A percentile compares a stretch with the other conserved stretches of the same genome.
These are phyloP conservation scores for Halotydeus destructor DNA, from an alignment of 1,140 invertebrate genomes.

Conservation along the genomic window DNA sequence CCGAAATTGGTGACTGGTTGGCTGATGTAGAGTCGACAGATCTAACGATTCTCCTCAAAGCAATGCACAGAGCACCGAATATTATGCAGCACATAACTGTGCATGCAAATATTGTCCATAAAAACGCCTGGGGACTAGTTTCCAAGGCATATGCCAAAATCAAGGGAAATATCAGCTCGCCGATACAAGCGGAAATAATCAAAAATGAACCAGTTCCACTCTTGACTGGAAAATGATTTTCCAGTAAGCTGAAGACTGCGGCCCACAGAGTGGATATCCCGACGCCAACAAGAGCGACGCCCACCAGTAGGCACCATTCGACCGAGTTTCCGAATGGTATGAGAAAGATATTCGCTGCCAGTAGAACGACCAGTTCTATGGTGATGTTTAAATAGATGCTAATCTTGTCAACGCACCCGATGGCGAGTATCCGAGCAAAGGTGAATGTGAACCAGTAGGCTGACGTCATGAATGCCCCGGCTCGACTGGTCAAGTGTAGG, in stretches of 20 bases:
- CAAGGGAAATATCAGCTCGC: constrained; percentile 27
- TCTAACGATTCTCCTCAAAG: no score
- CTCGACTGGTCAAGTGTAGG: constrained; percentile 21
- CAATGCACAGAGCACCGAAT: no score
- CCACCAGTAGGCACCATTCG: no score
- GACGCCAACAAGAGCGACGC: constrained; percentile 25
- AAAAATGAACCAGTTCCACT: constrained; percentile 29
- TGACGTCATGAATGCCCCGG: constrained; percentile 26
- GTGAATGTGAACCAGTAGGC: constrained; percentile 31
- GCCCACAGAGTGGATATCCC: constrained; percentile 31
- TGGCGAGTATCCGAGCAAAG: constrained; percentile 22
- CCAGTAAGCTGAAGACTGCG: constrained; percentile 28
- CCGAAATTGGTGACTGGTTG: no score
- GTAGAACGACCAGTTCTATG: no score
- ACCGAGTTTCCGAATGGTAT: no score
- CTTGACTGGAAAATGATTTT: constrained; percentile 27
- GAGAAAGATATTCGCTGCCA: no score
- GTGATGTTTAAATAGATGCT: no score
- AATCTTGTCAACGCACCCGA: constrained; percentile 24
- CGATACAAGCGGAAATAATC: constrained; percentile 27
- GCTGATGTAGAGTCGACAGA: no score
- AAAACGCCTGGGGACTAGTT: constrained; percentile 21
- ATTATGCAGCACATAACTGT: no score
- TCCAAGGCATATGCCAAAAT: constrained; percentile 24
- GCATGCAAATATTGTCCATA: no score